A percentile compares a stretch with the other conserved stretches of the same genome.
phyloP scores from a whole-genome alignment of 2,113 vertebrate species.

The Bubalus kerabau region DNA sequence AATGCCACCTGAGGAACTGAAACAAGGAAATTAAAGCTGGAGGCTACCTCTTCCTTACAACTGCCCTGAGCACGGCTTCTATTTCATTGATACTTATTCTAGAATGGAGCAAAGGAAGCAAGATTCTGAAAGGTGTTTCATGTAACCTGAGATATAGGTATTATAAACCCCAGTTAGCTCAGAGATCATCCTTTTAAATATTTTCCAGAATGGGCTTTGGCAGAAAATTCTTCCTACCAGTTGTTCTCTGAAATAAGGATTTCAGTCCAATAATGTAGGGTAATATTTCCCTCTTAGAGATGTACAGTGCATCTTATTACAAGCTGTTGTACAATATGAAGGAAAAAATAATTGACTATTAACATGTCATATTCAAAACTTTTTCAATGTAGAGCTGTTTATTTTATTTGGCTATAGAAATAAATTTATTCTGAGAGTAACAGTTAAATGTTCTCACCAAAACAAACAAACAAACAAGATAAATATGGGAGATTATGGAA shows the following conservation, averaged over 20 bases:
- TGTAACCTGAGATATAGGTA: background rate
- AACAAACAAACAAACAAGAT: background rate
- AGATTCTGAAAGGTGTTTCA: background rate
- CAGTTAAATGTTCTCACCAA: background rate
- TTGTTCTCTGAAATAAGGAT: background rate
- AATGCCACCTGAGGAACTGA: background rate
- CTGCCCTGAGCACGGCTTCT: background rate
- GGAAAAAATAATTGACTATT: background rate
- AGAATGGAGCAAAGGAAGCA: background rate
- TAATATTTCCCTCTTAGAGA: background rate
- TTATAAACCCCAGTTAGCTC: background rate
- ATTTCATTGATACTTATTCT: background rate
- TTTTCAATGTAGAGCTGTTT: background rate
- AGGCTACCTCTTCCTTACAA: background rate
- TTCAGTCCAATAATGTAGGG: background rate
- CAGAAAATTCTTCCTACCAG: background rate
- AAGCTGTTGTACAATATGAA: background rate
- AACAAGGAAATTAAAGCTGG: background rate
- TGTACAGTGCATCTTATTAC: background rate
- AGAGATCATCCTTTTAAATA: background rate
- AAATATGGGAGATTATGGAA: background rate
- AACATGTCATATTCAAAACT: background rate
- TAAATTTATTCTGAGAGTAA: background rate
- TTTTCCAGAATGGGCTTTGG: background rate
- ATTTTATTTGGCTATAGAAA: background rate